Percentiles rank a stretch among this genome's conserved stretches.
Conservation (phyloP, 2,797 vertebrate species). For the Momotus momota region DNA sequence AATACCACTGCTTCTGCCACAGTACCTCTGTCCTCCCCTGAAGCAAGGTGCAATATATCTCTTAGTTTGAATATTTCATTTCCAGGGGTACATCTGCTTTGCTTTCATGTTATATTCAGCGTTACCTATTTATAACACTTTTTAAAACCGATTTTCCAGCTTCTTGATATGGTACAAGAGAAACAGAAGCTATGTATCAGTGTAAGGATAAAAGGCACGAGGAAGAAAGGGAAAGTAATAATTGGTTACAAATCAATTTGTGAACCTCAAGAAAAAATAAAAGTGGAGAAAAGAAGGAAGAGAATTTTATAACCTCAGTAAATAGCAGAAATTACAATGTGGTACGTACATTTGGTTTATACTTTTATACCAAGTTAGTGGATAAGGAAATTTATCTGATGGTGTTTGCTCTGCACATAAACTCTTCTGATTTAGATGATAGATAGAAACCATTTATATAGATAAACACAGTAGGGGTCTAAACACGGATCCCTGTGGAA, state of each 20-base stretch:
- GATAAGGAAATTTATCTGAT: slow-evolving; percentile 55
- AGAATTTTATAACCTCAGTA: slow-evolving; percentile 4
- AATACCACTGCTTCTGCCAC: background rate
- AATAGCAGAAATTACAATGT: slow-evolving; percentile 25
- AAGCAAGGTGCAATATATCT: slow-evolving; percentile 56
- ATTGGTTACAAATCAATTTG: slow-evolving; percentile 59
- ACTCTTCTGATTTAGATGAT: slow-evolving; percentile 81
- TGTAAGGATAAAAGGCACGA: slow-evolving; percentile 28
- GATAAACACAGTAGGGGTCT: slow-evolving; percentile 81
- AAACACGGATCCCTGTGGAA: slow-evolving; percentile 78
- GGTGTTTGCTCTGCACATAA: slow-evolving; percentile 65
- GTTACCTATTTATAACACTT: slow-evolving; percentile 54
- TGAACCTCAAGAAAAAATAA: slow-evolving; percentile 32
- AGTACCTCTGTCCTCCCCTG: slow-evolving; percentile 13
- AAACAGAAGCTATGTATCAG: slow-evolving; percentile 11
- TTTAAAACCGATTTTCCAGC: slow-evolving; percentile 41
- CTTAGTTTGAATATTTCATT: slow-evolving; percentile 58
- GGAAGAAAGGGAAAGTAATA: slow-evolving; percentile 25
- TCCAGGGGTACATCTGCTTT: slow-evolving; percentile 48
- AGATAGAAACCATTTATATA: slow-evolving; percentile 83
- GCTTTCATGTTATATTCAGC: slow-evolving; percentile 66
- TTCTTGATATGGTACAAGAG: background rate
- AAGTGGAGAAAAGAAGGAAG: slow-evolving; percentile 2
- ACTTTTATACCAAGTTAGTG: slow-evolving; percentile 8
- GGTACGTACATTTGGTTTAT: background rate